Evolutionary conservation across 1,140 invertebrate species (phyloP).

Genomic region (Aphis craccivora): DNA sequence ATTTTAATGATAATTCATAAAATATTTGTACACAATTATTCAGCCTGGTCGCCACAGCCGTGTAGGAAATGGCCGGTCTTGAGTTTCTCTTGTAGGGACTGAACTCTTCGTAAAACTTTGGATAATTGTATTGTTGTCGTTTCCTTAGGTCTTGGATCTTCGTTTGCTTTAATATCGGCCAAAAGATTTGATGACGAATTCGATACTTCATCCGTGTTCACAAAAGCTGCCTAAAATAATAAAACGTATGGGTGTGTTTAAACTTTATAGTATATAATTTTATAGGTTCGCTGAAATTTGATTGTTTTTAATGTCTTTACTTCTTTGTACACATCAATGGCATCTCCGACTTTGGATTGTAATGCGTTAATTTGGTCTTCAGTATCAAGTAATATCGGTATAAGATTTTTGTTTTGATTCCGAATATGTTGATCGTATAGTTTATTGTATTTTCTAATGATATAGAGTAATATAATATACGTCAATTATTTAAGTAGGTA

Average conservation of each 20-base stretch:
- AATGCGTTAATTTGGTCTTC: conserved; percentile 37
- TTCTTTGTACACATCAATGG: conserved; percentile 29
- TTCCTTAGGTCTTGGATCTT: background rate
- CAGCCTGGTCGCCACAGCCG: background rate
- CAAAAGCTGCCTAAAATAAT: background rate
- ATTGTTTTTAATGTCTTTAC: background rate
- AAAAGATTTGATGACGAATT: background rate
- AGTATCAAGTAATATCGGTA: background rate
- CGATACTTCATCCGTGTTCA: background rate
- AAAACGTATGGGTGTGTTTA: background rate
- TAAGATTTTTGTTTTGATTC: background rate
- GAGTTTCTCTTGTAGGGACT: conserved; percentile 5
- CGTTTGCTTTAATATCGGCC: background rate
- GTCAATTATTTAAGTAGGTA: background rate
- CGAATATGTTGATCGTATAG: conserved; percentile 4
- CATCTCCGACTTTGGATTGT: background rate
- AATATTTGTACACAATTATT: background rate
- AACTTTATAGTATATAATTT: background rate
- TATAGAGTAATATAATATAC: background rate
- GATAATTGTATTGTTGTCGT: background rate
- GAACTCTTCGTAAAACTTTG: background rate
- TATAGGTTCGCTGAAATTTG: background rate
- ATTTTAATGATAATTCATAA: background rate
- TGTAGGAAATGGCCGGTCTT: background rate
- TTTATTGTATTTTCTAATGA: conserved; percentile 23